Conservation (phyloP, 2,797 vertebrate genomes). For the Margarornis squamiger region DNA sequence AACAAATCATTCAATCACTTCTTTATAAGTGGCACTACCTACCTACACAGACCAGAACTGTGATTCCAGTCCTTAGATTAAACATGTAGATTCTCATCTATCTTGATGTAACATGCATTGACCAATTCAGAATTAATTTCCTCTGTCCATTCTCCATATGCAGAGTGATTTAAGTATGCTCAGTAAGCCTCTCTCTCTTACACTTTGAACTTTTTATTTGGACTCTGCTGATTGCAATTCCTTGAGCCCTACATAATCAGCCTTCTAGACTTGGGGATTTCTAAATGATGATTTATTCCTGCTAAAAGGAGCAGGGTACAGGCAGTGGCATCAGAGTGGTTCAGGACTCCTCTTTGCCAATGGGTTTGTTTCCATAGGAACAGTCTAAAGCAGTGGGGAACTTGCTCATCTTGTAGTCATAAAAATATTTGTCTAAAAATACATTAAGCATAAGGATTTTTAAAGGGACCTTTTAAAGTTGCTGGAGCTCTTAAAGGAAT, state of each 20-base stretch:
- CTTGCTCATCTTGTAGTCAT: conserved; percentile 21
- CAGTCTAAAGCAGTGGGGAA: neutral
- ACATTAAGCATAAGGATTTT: conserved; percentile 32
- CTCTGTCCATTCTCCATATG: neutral
- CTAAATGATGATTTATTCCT: neutral
- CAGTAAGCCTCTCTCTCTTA: neutral
- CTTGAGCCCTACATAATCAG: neutral
- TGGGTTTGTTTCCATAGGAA: conserved; percentile 58
- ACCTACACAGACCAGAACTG: neutral
- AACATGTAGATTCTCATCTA: neutral
- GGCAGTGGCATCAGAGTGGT: conserved; percentile 1
- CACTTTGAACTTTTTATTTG: neutral
- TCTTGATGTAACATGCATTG: neutral
- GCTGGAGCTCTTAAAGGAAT: neutral
- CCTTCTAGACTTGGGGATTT: neutral
- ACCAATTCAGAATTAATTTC: neutral
- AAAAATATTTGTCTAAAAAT: conserved; percentile 68
- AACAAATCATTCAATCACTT: neutral
- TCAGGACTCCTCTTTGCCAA: conserved; percentile 19
- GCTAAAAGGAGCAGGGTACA: neutral
- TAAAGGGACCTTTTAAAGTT: conserved; percentile 1
- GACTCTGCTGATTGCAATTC: neutral
- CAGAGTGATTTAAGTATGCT: neutral
- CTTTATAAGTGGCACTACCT: neutral
- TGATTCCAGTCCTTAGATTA: neutral